These are phyloP conservation scores for Cyanistes caeruleus DNA, from an alignment of 2,113 vertebrate species.

Conservation along the genomic window DNA sequence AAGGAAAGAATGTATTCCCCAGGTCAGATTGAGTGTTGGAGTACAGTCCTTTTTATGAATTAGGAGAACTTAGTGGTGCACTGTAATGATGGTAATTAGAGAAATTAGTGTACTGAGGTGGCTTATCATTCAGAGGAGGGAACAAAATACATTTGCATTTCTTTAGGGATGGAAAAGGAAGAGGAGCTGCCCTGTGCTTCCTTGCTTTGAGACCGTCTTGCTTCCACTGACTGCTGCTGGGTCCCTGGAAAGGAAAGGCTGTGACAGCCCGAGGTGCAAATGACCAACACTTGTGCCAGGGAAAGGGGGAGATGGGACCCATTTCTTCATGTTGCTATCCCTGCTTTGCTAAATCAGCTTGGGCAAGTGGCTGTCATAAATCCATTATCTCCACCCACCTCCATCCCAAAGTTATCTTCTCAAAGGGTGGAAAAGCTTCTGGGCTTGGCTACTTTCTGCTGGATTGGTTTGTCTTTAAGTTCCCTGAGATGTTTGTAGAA, in stretches of 20 bases:
- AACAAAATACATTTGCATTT: not conserved
- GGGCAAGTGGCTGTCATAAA: not conserved
- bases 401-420: not conserved
- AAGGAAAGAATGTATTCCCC: not conserved
- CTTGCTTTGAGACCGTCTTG: accelerated
- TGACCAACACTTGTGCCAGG: accelerated
- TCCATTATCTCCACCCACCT: not conserved
- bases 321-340: not conserved
- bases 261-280: not conserved
- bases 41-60: not conserved
- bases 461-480: not conserved
- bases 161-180: not conserved
- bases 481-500: not conserved
- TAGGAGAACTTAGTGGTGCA: not conserved
- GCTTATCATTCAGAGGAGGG: not conserved
- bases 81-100: not conserved
- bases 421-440: not conserved
- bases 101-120: not conserved
- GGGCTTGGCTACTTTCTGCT: not conserved
- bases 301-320: not conserved
- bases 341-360: not conserved
- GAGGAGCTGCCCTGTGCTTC: not conserved
- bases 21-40: not conserved
- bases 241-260: not conserved
- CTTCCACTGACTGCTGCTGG: not conserved